Evolutionary conservation across 2,888 invertebrate species (phyloP), one percentile per base, ranked within the genome.

Genomic region (Ormyrus pomaceus): DNA sequence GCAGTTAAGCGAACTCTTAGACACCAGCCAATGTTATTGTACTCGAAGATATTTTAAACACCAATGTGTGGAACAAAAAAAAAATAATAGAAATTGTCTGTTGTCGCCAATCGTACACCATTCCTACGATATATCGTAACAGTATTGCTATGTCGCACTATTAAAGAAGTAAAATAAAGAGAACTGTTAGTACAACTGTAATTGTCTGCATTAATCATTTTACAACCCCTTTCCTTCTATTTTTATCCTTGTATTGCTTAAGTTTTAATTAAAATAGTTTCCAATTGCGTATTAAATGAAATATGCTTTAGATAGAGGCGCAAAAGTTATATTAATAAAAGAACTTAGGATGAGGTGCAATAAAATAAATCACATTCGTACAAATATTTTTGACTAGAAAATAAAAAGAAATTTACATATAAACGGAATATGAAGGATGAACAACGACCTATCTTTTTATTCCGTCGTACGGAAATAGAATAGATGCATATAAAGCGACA

Each of bases 71-170:
- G 64, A 62, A 74, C 5, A 50, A 74, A 64, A 48, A 48, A 34
- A 34, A 34, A 34, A 4, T 13, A 79, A 81, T 78, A 68, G 81
- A 83, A 78, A 72, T 77, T 70, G 78, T 86, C 81, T 86, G 82
- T 82, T 77, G 83, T 82, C 82, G 83, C 85, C 85, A 85, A 87
- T 87, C 86, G 87, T 87, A 88, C 87, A 87, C 88, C 87, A 88
- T 89, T 89, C 89, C 88, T 89, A 88, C 85, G 86, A 79, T 79
- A 66, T 88, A 88, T 89, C 84, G 86, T 89, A 88, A 89, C 89
- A 89, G 89, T 89, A 89, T 89, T 89, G 87, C 83, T 88, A 88
- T 82, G 73, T 87, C 83, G 86, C 86, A 86, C 86, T 87, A 88
- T 87, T 86, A 84, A 85, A 59, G 58, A 81, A 79, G 51, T 84